Percentiles rank a stretch among this genome's conserved stretches.
Evolutionary conservation across 2,888 invertebrate species (phyloP).

Genomic region (Phasia obesa): DNA sequence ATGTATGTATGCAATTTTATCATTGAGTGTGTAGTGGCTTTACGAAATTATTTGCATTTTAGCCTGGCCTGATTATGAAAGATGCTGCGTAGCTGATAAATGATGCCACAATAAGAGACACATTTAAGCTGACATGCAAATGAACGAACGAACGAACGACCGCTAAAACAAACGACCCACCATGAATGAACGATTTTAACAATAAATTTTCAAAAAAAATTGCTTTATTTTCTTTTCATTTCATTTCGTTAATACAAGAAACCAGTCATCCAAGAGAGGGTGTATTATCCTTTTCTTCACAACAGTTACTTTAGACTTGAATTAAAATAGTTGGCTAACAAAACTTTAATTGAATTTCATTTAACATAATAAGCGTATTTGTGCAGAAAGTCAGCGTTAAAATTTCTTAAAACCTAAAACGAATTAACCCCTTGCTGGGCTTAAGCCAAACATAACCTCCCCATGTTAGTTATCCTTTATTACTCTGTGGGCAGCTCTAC

Average conservation of each 20-base stretch:
- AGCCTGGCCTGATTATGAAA: conserved; percentile 80
- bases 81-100: conserved; percentile 82
- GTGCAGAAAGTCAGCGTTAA: conserved; percentile 69
- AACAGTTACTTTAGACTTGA: conserved; percentile 34
- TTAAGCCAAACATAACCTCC: conserved; percentile 51
- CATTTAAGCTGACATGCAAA: conserved; percentile 67
- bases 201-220: conserved; percentile 53
- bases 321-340: conserved; percentile 56
- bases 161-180: conserved; percentile 26
- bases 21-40: conserved; percentile 55
- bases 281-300: conserved; percentile 33
- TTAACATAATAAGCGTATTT: conserved; percentile 34
- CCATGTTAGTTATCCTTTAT: conserved; percentile 12
- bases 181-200: conserved; percentile 58
- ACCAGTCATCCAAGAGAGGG: conserved; percentile 22
- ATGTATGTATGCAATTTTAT: not conserved
- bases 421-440: conserved; percentile 80
- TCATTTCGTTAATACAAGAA: conserved; percentile 24
- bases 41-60: conserved; percentile 79
- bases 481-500: conserved; percentile 66
- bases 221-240: conserved; percentile 36
- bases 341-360: conserved; percentile 67
- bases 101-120: conserved; percentile 76
- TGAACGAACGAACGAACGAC: conserved; percentile 6
- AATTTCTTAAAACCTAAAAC: conserved; percentile 72